phyloP scores from a whole-genome alignment of 2,888 invertebrate species.

The Ganaspis brasiliensis region DNA sequence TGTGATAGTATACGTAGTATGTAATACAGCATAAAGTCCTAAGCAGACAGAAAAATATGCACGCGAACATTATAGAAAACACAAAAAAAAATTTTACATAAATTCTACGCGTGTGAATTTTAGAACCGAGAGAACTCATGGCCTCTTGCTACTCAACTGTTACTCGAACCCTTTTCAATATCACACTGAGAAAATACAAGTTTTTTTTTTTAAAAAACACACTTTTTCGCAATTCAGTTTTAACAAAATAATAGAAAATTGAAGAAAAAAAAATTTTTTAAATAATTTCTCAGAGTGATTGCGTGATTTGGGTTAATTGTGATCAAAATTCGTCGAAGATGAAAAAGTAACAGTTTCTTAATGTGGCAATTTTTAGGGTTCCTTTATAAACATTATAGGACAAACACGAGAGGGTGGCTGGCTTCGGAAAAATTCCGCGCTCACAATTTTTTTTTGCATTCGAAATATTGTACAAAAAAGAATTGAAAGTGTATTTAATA shows the following conservation, averaged over 20 bases:
- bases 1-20: slow-evolving; percentile 74
- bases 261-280: too few relatives aligned
- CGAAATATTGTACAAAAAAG: too few relatives aligned
- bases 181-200: slow-evolving; percentile 16
- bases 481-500: not conserved
- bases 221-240: not conserved
- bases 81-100: slow-evolving; percentile 21
- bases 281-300: slow-evolving; percentile 49
- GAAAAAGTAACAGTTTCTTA: slow-evolving; percentile 42
- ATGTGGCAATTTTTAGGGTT: slow-evolving; percentile 60
- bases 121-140: slow-evolving; percentile 8
- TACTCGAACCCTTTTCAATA: slow-evolving; percentile 2
- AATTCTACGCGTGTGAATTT: slow-evolving; percentile 32
- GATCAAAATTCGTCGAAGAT: slow-evolving; percentile 43
- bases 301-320: slow-evolving; percentile 49
- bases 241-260: too few relatives aligned
- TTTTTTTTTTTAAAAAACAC: not conserved
- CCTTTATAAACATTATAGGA: slow-evolving; percentile 59
- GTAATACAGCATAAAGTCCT: slow-evolving; percentile 71
- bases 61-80: slow-evolving; percentile 32
- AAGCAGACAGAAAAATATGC: slow-evolving; percentile 61
- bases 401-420: slow-evolving; percentile 72
- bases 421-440: slow-evolving; percentile 68
- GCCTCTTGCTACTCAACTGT: slow-evolving; percentile 31
- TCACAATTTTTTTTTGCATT: slow-evolving; percentile 54